These are phyloP conservation scores for Heptranchias perlo DNA, from an alignment of 2,113 vertebrate genomes.

Conservation along the genomic window DNA sequence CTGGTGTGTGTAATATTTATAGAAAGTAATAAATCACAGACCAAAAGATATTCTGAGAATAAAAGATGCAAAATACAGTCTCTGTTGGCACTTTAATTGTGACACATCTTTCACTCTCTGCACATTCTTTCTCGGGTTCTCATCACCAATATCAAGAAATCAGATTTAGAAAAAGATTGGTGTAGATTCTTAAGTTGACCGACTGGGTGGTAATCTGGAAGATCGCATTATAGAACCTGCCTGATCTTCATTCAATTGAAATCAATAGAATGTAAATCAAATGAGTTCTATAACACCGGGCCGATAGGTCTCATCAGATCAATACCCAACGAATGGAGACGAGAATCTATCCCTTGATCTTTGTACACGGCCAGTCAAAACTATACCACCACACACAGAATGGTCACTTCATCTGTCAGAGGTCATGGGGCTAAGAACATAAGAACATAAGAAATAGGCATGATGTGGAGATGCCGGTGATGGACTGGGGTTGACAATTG, in stretches of 20 bases:
- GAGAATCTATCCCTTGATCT: not conserved
- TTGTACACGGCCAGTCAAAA: not conserved
- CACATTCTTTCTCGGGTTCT: not conserved
- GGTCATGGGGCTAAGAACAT: too few species aligned
- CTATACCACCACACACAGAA: too few species aligned
- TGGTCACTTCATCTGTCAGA: not conserved
- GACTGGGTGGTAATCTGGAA: not conserved
- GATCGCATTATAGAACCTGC: not conserved
- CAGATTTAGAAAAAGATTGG: not conserved
- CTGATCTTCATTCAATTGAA: not conserved
- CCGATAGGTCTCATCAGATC: not conserved
- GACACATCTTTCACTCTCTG: not conserved
- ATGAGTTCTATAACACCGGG: not conserved
- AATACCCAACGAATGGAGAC: not conserved
- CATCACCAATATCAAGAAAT: not conserved
- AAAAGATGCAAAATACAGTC: slow-evolving; percentile 2
- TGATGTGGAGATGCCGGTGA: too few species aligned
- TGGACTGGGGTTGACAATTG: too few species aligned
- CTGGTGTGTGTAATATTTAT: slow-evolving; percentile 27
- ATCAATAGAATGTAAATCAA: not conserved
- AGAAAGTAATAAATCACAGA: slow-evolving; percentile 30
- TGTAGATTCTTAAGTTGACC: not conserved
- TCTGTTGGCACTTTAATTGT: not conserved
- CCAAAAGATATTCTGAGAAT: not conserved
- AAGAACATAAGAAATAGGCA: too few species aligned